Base-by-base conservation (phyloP, 2,888 invertebrate species). In the Eilema depressum region DNA sequence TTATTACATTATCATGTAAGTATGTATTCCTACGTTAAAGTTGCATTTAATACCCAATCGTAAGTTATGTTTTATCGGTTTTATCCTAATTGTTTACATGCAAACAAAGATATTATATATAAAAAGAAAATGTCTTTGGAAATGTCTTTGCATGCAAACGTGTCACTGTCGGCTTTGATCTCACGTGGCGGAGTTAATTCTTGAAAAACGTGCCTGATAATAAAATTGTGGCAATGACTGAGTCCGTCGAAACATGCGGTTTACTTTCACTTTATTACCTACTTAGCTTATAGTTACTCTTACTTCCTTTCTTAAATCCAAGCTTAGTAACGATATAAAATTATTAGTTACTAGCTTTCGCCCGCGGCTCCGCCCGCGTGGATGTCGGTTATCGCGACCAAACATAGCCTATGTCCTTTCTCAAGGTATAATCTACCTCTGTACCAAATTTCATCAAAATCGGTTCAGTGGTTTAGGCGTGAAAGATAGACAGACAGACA, bases 171-270 rank as follows among this genome's bases (percentile, higher is more conserved):
- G 56, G 26, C 68, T 61, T 63, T 63, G 66, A 23, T 68, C 63
- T 77, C 80, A 80, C 78, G 79, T 80, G 80, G 80, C 75, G 64
- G 23, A 62, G 69, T 65, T 47, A 62, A 70, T 65, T 47, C 59
- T 66, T 37, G 23, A 17, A 20, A 67, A 73, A 77, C 72, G 74
- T 79, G 79, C 80, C 80, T 80, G 56, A 17, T 65, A 75, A 73
- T 70, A 80, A 70, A 61, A 61, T 68, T 63, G 72, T 28, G 59
- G 81, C 81, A 79, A 80, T 63, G 61, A 11, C 59, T 17, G 3
- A 78, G 62, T 70, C 30, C n/a, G 23, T 53, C 53, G 53, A 53
- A n/a, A 7, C 20, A 53, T 8, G 53, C 10, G 53, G 47, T 20
- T 14, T 17, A 47, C 47, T 20, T 47, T 47, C 47, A 47, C 20